Base-by-base conservation (phyloP, 1,140 invertebrate genomes). In the Ceratoteleas bidentatus region DNA sequence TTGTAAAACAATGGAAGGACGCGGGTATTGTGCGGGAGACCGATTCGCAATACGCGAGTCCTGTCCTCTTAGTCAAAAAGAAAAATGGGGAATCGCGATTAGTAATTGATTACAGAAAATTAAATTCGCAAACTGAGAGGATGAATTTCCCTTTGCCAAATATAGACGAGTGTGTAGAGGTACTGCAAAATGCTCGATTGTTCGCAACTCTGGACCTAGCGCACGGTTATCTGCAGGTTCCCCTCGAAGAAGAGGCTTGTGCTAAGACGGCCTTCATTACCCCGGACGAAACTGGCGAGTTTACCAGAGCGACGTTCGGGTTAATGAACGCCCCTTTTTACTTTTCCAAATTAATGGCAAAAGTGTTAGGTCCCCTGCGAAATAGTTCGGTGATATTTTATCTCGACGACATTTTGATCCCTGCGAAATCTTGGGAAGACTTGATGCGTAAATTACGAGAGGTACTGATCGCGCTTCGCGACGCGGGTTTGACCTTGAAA, bases 271-370 rank as follows among this genome's bases (percentile, higher is more conserved):
- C 49, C 3, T 50, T 50, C 10, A 50, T 50, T 24, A 50, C 49
- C 7, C 49, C 49, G 14, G 49, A 50, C 49, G 16, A 15, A 0
- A 50, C 49, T 8, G 49, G 49, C 6, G 54, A 57, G 10, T 57
- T 57, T 14, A 57, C 54, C 8, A 15, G 50, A 7, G 14, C 24
- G 7, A 24, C 32, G 24, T 53, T 53, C n/a, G 50, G 50, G 6
- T 53, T 53, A 32, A 62, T 52, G 45, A 64, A 64, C 32, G 45
- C 60, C 3, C 79, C 50, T 43, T 64, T 79, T 60, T 43, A 52
- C 58, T 73, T 68, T 45, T 54, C 45, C 8, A 64, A 52, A 36
- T 6, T 52, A 2, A 64, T 64, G 47, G 60, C 47, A 9, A 4
- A 13, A 47, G 45, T 14, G 11, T 14, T 47, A 47, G 45, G 45